Base-by-base conservation (phyloP, 2,797 vertebrate species). In the Nannoperca obscura region DNA sequence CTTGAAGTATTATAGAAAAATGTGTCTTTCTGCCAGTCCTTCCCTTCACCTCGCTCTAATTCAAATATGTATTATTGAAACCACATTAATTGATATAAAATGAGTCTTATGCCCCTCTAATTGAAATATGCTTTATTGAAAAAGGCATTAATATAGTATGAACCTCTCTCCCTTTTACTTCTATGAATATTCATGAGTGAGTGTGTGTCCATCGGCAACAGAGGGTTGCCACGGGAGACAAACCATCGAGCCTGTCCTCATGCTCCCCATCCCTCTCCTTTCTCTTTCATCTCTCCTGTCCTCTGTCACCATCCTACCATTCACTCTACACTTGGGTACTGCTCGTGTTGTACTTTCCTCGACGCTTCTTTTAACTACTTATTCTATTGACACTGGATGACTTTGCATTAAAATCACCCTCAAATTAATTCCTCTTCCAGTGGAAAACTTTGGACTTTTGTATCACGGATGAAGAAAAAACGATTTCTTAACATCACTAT, bases 41-140 rank as follows among this genome's bases (percentile, higher is more conserved):
- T 46, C 62, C 50, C 27, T n/a, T 24, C 44, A 38, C 15, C 42
- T 50, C 19, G 40, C 11, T 82, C 74, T 91, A 89, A 92, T 90
- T 90, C 49, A 89, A 73, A 87, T 53, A 91, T 93, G 80, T 86
- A 88, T 93, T 77, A 93, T 92, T 91, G 84, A 93, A 89, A 89
- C 10, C 17, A 1, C 44, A 80, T 88, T 84, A 90, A 89, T 81
- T 89, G 81, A 88, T 90, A 57, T 74, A 30, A 88, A 90, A 92
- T 87, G 2, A 86, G 84, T 81, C 76, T 71, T 75, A 59, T 11
- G 2, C 24, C 52, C 36, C 54, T 60, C 76, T 93, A 92, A 93
- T 89, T 91, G 88, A 92, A 91, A 89, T 78, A 92, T 89, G 75
- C 84, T 85, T 92, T 86, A 94, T 92, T 94, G 86, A 92, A 91